Base-by-base conservation (phyloP, 2,113 vertebrate genomes). In the Anthoscopus minutus region DNA sequence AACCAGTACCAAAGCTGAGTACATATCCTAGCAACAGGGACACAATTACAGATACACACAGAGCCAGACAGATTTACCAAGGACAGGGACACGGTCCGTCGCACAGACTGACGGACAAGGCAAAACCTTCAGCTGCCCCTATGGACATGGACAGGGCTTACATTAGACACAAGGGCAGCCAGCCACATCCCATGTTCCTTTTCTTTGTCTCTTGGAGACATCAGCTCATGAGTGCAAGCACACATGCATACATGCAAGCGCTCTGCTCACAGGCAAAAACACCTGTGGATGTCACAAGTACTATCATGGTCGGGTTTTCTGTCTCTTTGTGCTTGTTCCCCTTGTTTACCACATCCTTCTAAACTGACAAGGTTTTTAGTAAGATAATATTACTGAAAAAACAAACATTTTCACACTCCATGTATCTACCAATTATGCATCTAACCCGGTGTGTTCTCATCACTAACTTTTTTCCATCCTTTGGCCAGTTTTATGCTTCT, bases 201-300 rank as follows among this genome's bases (percentile, higher is more conserved):
- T 31, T 56, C 38, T 30, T 30, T 4, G 2, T 6, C 16, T 81
- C 9, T 10, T 53, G 31, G 30, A n/a, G 21, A 72, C 15, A 37
- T 35, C 45, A 85, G 17, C 1, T 47, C 37, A 47, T 0, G 3
- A 30, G 47, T 7, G 30, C 35, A 44, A 24, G 35, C 31, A 30
- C 33, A 18, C 14, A 4, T 2, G 6, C 7, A 15, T 13, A 20
- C 5, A 2, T 1, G 1, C 0, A 2, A 4, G 9, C 5, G 2
- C 27, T n/a, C 27, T 16, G 5, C 14, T 69, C 31, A 28, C 5
- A 57, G 33, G 28, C 9, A 20, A 27, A n/a, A 16, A 44, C n/a
- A 16, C 11, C n/a, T 0, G 0, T 31, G 17, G 17, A 6, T 35
- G 40, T 7, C 70, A 33, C 3, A 2, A 25, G 21, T 31, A 48